A percentile compares a stretch with the other conserved stretches of the same genome.
These are phyloP conservation scores for Melieria crassipennis DNA, from an alignment of 2,888 invertebrate genomes.

Conservation along the genomic window DNA sequence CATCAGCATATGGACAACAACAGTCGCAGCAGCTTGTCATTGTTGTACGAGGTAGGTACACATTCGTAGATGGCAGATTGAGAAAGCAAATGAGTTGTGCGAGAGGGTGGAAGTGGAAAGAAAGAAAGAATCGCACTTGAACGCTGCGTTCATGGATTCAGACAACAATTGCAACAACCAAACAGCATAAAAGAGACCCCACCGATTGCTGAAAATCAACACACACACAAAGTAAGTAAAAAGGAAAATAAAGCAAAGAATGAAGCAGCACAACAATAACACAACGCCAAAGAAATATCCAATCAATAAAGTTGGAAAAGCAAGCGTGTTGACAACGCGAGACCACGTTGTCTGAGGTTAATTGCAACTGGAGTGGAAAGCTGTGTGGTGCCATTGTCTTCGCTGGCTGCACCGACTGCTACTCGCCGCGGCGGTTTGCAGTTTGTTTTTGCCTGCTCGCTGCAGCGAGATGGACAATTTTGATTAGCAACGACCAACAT, in stretches of 20 bases:
- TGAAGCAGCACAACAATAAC: too few species aligned
- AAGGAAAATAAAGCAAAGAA: too few species aligned
- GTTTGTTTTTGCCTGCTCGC: neutral
- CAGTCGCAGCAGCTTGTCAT: neutral
- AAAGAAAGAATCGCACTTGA: too few species aligned
- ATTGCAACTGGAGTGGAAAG: constrained; percentile 4
- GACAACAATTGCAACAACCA: neutral
- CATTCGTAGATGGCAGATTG: too few species aligned
- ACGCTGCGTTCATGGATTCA: neutral
- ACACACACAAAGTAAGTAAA: neutral
- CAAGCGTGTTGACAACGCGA: neutral
- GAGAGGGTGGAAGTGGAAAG: neutral
- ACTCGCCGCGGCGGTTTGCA: neutral
- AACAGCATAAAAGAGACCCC: neutral
- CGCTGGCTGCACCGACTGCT: neutral
- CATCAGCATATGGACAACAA: neutral
- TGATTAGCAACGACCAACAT: constrained; percentile 27
- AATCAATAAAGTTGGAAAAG: neutral
- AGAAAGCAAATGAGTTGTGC: neutral
- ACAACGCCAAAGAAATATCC: neutral
- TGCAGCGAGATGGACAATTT: constrained; percentile 27
- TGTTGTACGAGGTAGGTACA: too few species aligned
- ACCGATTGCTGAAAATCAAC: neutral
- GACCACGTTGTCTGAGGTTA: neutral
- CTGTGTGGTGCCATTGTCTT: neutral